Evolutionary conservation across 2,113 vertebrate genomes (phyloP).

Genomic region (Brachypteracias leptosomus): DNA sequence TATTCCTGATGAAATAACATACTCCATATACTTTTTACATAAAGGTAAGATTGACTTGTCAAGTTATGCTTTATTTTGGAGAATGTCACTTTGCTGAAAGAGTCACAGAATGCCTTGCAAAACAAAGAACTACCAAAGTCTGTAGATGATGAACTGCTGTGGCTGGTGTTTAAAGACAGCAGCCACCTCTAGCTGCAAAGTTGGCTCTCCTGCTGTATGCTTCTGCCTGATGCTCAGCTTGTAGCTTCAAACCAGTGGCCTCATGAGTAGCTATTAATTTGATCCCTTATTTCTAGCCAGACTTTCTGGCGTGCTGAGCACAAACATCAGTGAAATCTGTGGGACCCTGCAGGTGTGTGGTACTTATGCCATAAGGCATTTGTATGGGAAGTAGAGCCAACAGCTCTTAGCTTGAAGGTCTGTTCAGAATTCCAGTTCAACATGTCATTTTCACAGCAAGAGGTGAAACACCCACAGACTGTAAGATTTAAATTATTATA

Average conservation of each 20-base stretch:
- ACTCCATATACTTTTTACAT: conserved; percentile 86
- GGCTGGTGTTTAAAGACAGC: neutral
- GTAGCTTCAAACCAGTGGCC: neutral
- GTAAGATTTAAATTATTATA: neutral
- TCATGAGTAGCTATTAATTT: neutral
- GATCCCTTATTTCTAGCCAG: neutral
- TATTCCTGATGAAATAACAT: conserved; percentile 75
- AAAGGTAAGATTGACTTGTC: conserved; percentile 76
- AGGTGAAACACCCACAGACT: neutral
- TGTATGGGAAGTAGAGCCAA: conserved; percentile 5
- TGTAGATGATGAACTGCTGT: conserved; percentile 2
- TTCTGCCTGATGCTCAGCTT: neutral
- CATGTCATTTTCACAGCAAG: neutral
- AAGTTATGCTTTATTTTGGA: neutral
- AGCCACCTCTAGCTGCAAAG: neutral
- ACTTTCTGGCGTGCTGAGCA: neutral
- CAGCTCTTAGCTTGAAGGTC: neutral
- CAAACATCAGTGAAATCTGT: neutral
- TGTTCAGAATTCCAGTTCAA: neutral
- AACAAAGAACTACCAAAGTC: neutral
- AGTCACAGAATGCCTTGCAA: neutral
- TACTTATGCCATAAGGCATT: neutral
- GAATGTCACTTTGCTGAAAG: neutral
- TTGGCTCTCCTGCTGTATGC: neutral
- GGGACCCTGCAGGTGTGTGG: conserved; percentile 24